Base-by-base conservation (phyloP, 2,113 vertebrate species). In the Salvelinus fontinalis region DNA sequence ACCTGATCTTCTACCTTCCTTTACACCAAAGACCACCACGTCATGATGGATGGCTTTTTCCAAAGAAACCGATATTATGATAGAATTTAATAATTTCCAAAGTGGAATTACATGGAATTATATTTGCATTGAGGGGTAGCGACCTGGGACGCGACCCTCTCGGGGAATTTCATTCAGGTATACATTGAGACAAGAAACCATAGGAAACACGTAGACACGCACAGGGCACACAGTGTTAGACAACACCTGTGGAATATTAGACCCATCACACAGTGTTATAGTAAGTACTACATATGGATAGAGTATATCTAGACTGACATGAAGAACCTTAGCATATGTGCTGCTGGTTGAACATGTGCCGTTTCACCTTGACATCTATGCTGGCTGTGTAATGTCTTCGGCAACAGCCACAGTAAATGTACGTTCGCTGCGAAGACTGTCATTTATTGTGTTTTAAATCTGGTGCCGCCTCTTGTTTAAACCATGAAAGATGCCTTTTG, bases 161-260 rank as follows among this genome's bases (percentile, higher is more conserved):
- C 31, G 75, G 69, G n/a, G 2, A 13, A 22, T 22, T 62, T 22
- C 31, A 26, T 73, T 78, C n/a, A 69, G 54, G 68, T 62, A 82
- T 67, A 70, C 18, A 16, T 39, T 68, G 75, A 27, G 70, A 57
- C 60, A 29, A 57, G 59, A 54, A 54, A 54, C 16, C 51, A 60
- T 68, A 73, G 75, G 75, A 83, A 84, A 67, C 71, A 66, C 66
- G 72, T n/a, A 77, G 67, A 83, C 73, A 70, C 82, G 75, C 24
- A n/a, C 49, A 27, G 75, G 66, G 26, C 54, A 64, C 39, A 72
- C 60, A 72, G 81, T 71, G 79, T 29, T 27, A 14, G 65, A 66
- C 79, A 83, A 81, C 88, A 92, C 87, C 82, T 87, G 84, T 84
- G 73, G 67, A 70, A 71, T 83, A 84, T 90, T 89, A 85, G 82